These are phyloP conservation scores for Elmis aenea DNA, from an alignment of 2,888 invertebrate species.

Conservation along the genomic window DNA sequence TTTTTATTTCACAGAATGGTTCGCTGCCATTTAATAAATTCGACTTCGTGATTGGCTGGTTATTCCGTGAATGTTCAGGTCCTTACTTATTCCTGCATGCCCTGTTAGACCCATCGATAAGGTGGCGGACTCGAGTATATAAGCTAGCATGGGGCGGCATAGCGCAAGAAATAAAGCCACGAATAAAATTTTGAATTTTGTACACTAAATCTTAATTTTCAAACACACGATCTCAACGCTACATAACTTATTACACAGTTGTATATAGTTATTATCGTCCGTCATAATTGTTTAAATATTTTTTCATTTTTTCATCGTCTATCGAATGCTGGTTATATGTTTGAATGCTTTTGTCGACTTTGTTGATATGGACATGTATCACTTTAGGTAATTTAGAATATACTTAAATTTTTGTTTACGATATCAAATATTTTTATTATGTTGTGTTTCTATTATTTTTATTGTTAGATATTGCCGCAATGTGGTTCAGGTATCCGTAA, in stretches of 20 bases:
- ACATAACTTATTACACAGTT: constrained; percentile 9
- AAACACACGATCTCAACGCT: constrained; percentile 14
- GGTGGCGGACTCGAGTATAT: constrained; percentile 90
- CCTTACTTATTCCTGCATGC: constrained; percentile 86
- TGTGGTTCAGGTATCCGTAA: too few species aligned
- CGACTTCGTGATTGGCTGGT: constrained; percentile 92
- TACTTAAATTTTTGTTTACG: too few species aligned
- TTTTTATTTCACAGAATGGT: constrained; percentile 65
- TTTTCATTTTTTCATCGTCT: constrained; percentile 5
- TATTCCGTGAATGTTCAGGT: constrained; percentile 86
- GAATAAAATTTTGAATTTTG: constrained; percentile 56
- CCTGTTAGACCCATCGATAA: constrained; percentile 80
- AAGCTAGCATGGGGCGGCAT: constrained; percentile 93
- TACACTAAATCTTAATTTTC: constrained; percentile 4
- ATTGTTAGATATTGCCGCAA: too few species aligned
- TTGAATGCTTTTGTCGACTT: too few species aligned
- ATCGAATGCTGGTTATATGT: too few species aligned
- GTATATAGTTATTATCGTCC: constrained; percentile 5
- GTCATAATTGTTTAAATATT: constrained; percentile 7
- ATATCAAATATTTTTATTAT: too few species aligned
- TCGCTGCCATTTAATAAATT: constrained; percentile 91
- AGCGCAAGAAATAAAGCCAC: constrained; percentile 81
- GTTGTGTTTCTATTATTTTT: too few species aligned
- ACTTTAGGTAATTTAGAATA: too few species aligned
- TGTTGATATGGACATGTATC: too few species aligned